phyloP scores from a whole-genome alignment of 2,113 vertebrate genomes.

The Benitochromis conjunctus region DNA sequence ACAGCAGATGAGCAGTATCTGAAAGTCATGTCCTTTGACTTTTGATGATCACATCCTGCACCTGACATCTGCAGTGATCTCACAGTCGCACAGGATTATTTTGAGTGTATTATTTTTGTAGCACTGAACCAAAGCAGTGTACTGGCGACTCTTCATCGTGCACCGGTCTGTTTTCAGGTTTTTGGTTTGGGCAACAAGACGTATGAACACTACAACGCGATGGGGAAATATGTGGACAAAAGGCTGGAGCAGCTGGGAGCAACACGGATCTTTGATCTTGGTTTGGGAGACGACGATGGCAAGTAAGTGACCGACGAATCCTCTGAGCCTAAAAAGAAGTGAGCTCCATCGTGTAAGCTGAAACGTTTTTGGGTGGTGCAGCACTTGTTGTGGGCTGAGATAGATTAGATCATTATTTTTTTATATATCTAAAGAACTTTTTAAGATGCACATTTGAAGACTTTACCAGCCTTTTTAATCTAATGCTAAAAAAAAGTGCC shows the following conservation, averaged over 20 bases:
- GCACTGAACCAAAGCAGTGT: neutral
- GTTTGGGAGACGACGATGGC: slow-evolving; percentile 89
- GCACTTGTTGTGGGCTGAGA: neutral
- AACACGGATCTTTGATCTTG: slow-evolving; percentile 90
- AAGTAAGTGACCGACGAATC: slow-evolving; percentile 81
- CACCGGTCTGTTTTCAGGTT: slow-evolving; percentile 72
- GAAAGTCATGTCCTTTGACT: neutral
- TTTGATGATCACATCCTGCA: neutral
- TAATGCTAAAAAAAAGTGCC: neutral
- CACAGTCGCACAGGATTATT: neutral
- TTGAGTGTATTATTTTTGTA: neutral
- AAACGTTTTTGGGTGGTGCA: neutral
- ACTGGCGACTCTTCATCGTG: neutral
- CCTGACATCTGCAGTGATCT: neutral
- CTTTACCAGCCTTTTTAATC: neutral
- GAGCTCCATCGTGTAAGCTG: neutral
- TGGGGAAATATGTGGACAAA: slow-evolving; percentile 95
- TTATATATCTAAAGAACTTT: too few species aligned
- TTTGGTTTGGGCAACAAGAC: slow-evolving; percentile 97
- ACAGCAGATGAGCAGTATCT: neutral
- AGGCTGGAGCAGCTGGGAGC: slow-evolving; percentile 88
- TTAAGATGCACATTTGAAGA: too few species aligned
- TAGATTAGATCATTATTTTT: neutral
- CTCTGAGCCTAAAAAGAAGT: neutral
- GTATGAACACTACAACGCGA: slow-evolving; percentile 96